Percentiles rank a stretch among this genome's conserved stretches.
These are phyloP conservation scores for Glaucopsyche alexis DNA, from an alignment of 2,888 invertebrate genomes.

Conservation along the genomic window DNA sequence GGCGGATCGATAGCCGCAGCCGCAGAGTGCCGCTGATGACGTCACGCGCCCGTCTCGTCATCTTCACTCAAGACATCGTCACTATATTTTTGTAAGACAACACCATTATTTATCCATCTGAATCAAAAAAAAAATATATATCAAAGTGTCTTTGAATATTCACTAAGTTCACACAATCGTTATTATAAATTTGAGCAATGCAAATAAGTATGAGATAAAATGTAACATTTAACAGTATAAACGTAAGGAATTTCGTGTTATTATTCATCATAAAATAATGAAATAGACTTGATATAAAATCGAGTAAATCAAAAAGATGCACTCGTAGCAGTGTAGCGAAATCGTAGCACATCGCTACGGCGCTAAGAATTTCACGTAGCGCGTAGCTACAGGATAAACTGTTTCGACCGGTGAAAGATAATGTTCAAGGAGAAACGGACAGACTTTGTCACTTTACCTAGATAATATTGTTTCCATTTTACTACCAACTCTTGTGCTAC, in stretches of 20 bases:
- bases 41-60: constrained; percentile 77
- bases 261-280: neutral
- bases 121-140: constrained; percentile 3
- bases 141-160: neutral
- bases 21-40: constrained; percentile 77
- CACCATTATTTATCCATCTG: constrained; percentile 35
- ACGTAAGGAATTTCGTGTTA: neutral
- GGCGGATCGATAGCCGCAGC: constrained; percentile 79
- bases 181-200: too few species aligned
- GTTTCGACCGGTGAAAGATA: neutral
- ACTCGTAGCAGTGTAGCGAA: too few species aligned
- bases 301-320: neutral
- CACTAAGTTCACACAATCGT: neutral
- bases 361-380: neutral
- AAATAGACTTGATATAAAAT: neutral
- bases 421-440: neutral
- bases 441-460: neutral
- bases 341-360: neutral
- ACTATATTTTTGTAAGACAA: constrained; percentile 61
- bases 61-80: constrained; percentile 76
- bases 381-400: neutral
- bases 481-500: too few species aligned
- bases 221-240: neutral
- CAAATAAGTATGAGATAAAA: too few species aligned
- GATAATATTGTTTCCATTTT: too few species aligned